Conservation (phyloP, 1,140 invertebrate genomes). For the Apocrypta bakeri region DNA sequence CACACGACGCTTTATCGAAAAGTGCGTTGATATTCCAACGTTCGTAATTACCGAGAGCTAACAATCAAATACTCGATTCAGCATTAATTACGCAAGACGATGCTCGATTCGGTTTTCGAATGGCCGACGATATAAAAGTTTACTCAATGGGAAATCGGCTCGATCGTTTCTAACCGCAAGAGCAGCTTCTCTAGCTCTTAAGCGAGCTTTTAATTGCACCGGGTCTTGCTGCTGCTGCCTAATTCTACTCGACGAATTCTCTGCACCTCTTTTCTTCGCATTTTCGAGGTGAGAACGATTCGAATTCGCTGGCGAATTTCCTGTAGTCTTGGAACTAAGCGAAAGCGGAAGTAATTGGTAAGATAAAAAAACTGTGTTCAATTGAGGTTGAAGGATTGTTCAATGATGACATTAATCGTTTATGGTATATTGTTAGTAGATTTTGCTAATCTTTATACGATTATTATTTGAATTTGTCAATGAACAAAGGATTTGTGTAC, state of each 20-base stretch:
- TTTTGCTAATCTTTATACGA: too few relatives aligned
- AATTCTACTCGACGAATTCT: neutral
- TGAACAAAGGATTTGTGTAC: too few relatives aligned
- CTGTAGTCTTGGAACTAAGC: neutral
- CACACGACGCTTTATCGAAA: too few relatives aligned
- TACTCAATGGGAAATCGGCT: slow-evolving; percentile 7
- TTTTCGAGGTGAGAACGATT: slow-evolving; percentile 16
- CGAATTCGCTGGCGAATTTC: neutral
- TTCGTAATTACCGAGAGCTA: too few relatives aligned
- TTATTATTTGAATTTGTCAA: too few relatives aligned
- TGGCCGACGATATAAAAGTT: slow-evolving; percentile 12
- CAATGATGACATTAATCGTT: too few relatives aligned
- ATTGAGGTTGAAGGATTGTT: too few relatives aligned
- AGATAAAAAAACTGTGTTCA: too few relatives aligned
- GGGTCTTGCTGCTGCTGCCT: neutral
- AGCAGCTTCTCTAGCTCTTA: neutral
- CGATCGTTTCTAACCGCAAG: slow-evolving; percentile 10
- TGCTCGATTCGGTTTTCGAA: neutral
- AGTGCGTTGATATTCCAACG: too few relatives aligned
- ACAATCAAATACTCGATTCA: too few relatives aligned
- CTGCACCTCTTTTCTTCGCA: neutral
- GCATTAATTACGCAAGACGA: neutral
- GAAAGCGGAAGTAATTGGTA: too few relatives aligned
- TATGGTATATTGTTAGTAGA: too few relatives aligned
- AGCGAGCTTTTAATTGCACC: slow-evolving; percentile 8